Evolutionary conservation across 1,140 invertebrate genomes (phyloP), one percentile per base, ranked within the genome.

Genomic region (Drosophila repleta): DNA sequence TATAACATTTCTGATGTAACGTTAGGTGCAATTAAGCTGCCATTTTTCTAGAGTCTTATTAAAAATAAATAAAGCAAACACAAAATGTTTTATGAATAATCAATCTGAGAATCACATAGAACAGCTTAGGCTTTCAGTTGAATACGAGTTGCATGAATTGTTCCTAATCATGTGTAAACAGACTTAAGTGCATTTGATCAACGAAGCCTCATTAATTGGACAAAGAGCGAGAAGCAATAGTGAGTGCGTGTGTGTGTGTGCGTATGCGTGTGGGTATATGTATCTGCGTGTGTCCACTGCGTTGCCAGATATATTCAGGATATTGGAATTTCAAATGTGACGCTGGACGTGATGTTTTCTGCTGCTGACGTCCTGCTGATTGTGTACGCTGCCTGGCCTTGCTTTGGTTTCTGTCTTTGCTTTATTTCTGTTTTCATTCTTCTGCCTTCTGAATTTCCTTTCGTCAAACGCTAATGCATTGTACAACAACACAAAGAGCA

Each of bases 251-350:
- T 29, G 15, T 29, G 60, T 24, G 21, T 35, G 15, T 13, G 10
- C 26, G 41, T 21, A 37, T 63, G 53, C 53, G 49, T 52, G 24
- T 21, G n/a, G 29, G 32, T 29, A 15, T 51, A 46, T 20, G 21
- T 35, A 18, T 17, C 5, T 48, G 41, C 17, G 46, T 63, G 35
- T 72, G 64, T 58, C 63, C 61, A 69, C 67, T 65, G 26, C 71
- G 76, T 70, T 43, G 39, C 24, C 46, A 72, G 61, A 69, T 60
- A 69, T 60, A 64, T 65, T 62, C 39, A 71, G 63, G 64, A 75
- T 56, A 74, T 76, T 74, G 45, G 65, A 74, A 85, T 70, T 63
- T 74, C 68, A 53, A 71, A 71, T 72, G 57, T 67, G 74, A 82
- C 65, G 49, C 64, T 43, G 69, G 58, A 74, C 74, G 64, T 76